A percentile compares a stretch with the other conserved stretches of the same genome.
These are phyloP conservation scores for Tetragnatha versicolor DNA, from an alignment of 1,140 invertebrate species.

Conservation along the genomic window DNA sequence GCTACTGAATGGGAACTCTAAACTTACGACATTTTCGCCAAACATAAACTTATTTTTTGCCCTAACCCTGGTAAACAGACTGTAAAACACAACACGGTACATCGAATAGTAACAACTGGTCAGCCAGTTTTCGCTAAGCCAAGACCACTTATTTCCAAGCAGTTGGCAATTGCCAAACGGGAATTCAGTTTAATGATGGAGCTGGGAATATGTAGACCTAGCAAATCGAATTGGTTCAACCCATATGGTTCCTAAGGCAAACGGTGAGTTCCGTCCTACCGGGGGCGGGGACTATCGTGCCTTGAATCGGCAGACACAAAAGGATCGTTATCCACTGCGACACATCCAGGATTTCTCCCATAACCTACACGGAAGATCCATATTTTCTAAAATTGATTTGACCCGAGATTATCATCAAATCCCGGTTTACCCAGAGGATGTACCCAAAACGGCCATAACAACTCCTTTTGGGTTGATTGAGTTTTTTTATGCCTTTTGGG, in stretches of 20 bases:
- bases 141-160: conserved; percentile 7
- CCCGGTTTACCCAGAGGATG: conserved; percentile 35
- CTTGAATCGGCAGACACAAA: conserved; percentile 27
- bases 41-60: neutral
- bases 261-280: conserved; percentile 12
- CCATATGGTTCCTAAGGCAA: conserved; percentile 57
- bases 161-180: conserved; percentile 13
- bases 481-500: conserved; percentile 54
- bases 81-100: conserved; percentile 17
- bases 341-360: conserved; percentile 43
- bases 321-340: conserved; percentile 52
- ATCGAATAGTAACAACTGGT: conserved; percentile 35
- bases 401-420: conserved; percentile 45
- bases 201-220: conserved; percentile 55
- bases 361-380: neutral
- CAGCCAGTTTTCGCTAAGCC: neutral
- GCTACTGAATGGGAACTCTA: neutral
- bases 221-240: too few relatives aligned
- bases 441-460: conserved; percentile 44
- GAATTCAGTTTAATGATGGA: conserved; percentile 43
- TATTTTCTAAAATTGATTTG: conserved; percentile 44
- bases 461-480: conserved; percentile 53
- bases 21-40: conserved; percentile 2
- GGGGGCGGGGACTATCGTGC: conserved; percentile 36
- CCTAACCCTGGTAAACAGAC: neutral